Evolutionary conservation across 2,797 vertebrate species (phyloP).

Genomic region (Sebastolobus altivelis): DNA sequence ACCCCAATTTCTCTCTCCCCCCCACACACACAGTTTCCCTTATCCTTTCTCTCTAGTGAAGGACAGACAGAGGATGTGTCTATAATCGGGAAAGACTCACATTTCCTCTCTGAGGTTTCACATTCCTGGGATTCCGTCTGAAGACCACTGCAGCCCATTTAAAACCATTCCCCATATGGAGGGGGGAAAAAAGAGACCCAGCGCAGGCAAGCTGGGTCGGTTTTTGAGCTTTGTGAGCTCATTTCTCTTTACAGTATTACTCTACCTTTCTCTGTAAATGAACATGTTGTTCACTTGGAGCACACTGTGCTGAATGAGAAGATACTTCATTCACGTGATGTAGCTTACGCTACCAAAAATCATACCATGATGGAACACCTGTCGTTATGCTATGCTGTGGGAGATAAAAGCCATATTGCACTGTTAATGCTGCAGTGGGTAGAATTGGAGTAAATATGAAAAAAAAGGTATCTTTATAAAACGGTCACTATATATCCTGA

Average conservation of each 20-base stretch:
- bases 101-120: constrained; percentile 79
- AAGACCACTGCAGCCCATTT: constrained; percentile 78
- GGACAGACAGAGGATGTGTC: constrained; percentile 72
- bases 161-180: constrained; percentile 77
- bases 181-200: constrained; percentile 11
- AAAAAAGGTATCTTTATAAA: no score
- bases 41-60: constrained; percentile 56
- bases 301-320: constrained; percentile 1
- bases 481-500: no score
- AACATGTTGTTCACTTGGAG: constrained; percentile 4
- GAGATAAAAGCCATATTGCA: not conserved
- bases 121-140: constrained; percentile 81
- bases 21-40: constrained; percentile 17
- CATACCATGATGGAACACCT: constrained; percentile 1
- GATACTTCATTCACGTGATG: not conserved
- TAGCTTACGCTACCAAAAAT: not conserved
- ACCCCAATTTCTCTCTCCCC: constrained; percentile 16
- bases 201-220: constrained; percentile 3
- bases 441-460: no score
- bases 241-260: constrained; percentile 4
- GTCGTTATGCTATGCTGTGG: not conserved
- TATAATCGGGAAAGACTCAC: constrained; percentile 75
- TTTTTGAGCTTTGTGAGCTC: not conserved
- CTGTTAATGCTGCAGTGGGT: not conserved
- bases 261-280: not conserved